Base-by-base conservation (phyloP, 2,113 vertebrate species). In the Progne subis region DNA sequence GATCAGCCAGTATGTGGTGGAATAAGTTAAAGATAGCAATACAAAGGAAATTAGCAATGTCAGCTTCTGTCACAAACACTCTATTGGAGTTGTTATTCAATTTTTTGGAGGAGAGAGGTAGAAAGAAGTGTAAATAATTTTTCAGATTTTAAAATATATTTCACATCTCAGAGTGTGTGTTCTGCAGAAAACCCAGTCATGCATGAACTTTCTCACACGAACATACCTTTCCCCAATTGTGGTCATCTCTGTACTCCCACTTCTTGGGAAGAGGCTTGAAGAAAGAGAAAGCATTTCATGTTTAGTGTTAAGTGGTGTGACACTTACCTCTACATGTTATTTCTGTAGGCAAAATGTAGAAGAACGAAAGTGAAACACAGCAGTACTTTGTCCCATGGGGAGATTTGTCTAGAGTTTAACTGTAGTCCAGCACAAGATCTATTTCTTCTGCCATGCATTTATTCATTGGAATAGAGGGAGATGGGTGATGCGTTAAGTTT, bases 101-200 rank as follows among this genome's bases (percentile, higher is more conserved):
- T 74, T 88, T 89, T 88, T 81, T 93, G 26, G 41, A 83, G 90
- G 24, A 74, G 23, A 55, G 79, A 63, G 8, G 56, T 61, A 88
- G 29, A 77, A 60, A 14, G 26, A 28, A 74, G 5, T 41, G 19
- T 15, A 59, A 78, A 26, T 75, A 47, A 31, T 52, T 90, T 80
- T 94, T 83, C 76, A 77, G 41, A 55, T 57, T 80, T 76, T 25
- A 63, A 50, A 83, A 72, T 61, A 18, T 32, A 67, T 50, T 21
- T 78, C 43, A 29, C 14, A 20, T 47, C 12, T 90, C 56, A 53
- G 44, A 37, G 25, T 11, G 34, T 1, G 1, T 6, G 4, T 7
- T 72, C 19, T 74, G 17, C 19, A 63, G 72, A 65, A 74, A 31
- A 3, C 5, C 8, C 41, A 72, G 15, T 20, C 15, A 16, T 20